Evolutionary conservation across 2,888 invertebrate species (phyloP), one percentile per base, ranked within the genome.

Genomic region (Drosophila suboccidentalis): DNA sequence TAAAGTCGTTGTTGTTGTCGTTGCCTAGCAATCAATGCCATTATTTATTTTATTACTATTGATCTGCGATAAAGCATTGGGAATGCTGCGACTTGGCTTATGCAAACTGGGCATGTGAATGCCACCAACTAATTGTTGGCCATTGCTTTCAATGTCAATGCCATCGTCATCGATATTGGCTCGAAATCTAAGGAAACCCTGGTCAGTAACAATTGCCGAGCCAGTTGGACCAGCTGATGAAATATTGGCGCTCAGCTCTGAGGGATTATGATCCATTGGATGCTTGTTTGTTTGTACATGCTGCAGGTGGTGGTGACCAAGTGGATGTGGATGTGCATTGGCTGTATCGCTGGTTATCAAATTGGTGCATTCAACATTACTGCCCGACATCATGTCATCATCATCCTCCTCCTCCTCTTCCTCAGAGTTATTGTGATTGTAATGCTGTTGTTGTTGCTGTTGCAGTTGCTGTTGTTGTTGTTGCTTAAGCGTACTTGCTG

Each of bases 111-210:
- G 29, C 29, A 29, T 57, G 26, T 41, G 36, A 17, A 32, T 76
- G 22, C 81, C 86, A 10, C 11, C 53, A n/a, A n/a, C n/a, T 15
- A 47, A 39, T 36, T 53, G 36, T 15, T 51, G 36, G 5, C 10
- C 19, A 50, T 43, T 46, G n/a, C 29, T 19, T 3, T 19, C 11
- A 22, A 19, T 19, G 19, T 34, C 84, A 54, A 84, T 89, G 15
- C 78, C 85, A 70, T 91, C 90, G 93, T 94, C 96, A 80, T 96
- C 26, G 26, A 26, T 93, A 81, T 97, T 93, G 15, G 96, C 95
- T 72, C 97, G 94, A 93, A 97, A 97, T 80, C 98, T 94, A 13
- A 97, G 96, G 92, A 97, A 97, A 5, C 97, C 97, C 90, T 97
- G 96, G 90, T 98, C 97, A 71, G 97, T 96, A n/a, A 97, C 97